phyloP scores from a whole-genome alignment of 2,888 invertebrate genomes.

The Elmis aenea region DNA sequence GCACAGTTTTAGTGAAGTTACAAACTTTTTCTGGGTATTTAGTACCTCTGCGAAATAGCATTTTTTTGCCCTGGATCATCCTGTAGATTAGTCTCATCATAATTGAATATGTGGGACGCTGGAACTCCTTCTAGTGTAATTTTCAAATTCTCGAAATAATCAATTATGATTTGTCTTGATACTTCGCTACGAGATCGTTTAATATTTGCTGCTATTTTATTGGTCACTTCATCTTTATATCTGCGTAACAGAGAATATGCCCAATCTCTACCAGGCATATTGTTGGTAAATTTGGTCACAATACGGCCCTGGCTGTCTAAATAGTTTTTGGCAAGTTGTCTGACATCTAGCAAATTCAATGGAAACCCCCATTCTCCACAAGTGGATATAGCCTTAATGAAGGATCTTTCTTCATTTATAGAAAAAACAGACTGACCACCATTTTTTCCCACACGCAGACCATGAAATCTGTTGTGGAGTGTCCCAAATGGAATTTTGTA shows the following conservation, averaged over 20 bases:
- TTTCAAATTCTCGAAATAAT: constrained; percentile 5
- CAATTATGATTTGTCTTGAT: constrained; percentile 3
- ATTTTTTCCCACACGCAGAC: constrained; percentile 1
- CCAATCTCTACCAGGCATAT: constrained; percentile 5
- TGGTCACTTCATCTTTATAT: constrained; percentile 1
- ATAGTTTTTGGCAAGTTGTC: constrained; percentile 20
- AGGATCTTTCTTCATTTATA: constrained; percentile 4
- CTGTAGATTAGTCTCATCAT: too few species aligned
- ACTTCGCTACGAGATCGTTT: constrained; percentile 3
- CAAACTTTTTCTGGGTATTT: constrained; percentile 5
- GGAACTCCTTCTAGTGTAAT: constrained; percentile 2
- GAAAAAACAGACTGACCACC: constrained; percentile 7
- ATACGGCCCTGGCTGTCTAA: constrained; percentile 13
- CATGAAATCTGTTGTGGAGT: constrained; percentile 9
- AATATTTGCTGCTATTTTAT: constrained; percentile 3
- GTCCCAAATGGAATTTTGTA: constrained; percentile 13
- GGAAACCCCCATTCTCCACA: constrained; percentile 25
- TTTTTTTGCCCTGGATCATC: too few species aligned
- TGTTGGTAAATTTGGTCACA: constrained; percentile 20
- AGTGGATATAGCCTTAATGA: constrained; percentile 3
- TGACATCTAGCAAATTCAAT: constrained; percentile 17
- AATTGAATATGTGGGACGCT: background rate
- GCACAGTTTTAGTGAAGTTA: too few species aligned
- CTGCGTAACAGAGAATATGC: background rate
- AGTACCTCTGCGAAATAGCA: background rate